Evolutionary conservation across 1,140 invertebrate species (phyloP), one percentile per base, ranked within the genome.

Genomic region (Mercenaria mercenaria): DNA sequence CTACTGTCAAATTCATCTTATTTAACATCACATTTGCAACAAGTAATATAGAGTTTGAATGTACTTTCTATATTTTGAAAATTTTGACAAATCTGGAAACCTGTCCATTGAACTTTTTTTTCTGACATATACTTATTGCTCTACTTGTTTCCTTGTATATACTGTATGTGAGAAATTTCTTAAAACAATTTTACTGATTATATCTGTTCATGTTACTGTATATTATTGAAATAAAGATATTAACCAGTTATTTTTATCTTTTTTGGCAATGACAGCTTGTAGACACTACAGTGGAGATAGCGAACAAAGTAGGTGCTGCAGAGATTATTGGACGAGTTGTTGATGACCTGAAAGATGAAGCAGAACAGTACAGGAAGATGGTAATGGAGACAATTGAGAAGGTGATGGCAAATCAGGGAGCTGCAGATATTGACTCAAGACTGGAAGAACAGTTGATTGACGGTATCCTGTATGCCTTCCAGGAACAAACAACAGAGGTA

Each of bases 371-470:
- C 96, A 97, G 99, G 89, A 99, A 99, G 97, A 99, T 99, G 99
- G 99, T 99, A 0, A 99, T 99, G 99, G 99, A 99, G 96, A 99
- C 99, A 0, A 99, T 99, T 90, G 99, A 99, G 95, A 99, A 99
- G 96, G 97, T 99, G 86, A 99, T 99, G 97, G 98, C 98, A 10
- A 99, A 99, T 96, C 97, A 99, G 29, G 99, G 99, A 47, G 99
- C 99, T 0, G 98, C 99, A 0, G 99, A 99, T 95, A 99, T 99
- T 74, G 99, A 99, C 96, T 99, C 98, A 0, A 97, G 99, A 61
- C 96, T 99, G 0, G 99, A 99, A 96, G 99, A 99, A 96, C 99
- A 99, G 94, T 97, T 99, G 18, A 99, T 99, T 96, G 99, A 99
- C 94, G 99, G 99, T 92, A 99, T 99, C 93, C 96, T 99, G 26